A percentile compares a stretch with the other conserved stretches of the same genome.
Evolutionary conservation across 2,113 vertebrate genomes (phyloP).

Genomic region (Actenoides hombroni): DNA sequence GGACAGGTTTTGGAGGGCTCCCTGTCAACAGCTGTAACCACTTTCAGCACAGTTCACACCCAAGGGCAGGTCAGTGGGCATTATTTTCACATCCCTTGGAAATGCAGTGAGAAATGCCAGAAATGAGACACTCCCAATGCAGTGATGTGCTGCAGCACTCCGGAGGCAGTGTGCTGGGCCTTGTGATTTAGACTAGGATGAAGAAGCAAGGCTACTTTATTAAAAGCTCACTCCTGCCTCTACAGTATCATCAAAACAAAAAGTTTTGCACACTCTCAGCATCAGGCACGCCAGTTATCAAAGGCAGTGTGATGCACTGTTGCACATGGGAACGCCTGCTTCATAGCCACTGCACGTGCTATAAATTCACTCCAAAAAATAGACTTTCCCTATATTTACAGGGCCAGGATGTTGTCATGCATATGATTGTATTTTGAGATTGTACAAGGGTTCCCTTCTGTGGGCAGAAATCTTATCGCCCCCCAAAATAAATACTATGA

Average conservation of each 20-base stretch:
- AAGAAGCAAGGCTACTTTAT: not conserved
- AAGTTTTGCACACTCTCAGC: not conserved
- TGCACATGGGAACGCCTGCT: not conserved
- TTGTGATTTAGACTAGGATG: not conserved
- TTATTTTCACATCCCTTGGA: not conserved
- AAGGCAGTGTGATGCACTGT: accelerated
- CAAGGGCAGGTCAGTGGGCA: not conserved
- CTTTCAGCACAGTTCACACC: not conserved
- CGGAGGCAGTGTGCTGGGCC: not conserved
- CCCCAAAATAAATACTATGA: not conserved
- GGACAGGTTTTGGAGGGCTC: not conserved
- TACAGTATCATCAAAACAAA: not conserved
- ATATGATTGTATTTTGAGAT: not conserved
- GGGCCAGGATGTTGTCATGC: not conserved
- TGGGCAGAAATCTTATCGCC: not conserved
- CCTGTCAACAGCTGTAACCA: not conserved
- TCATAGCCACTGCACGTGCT: not conserved
- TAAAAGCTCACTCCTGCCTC: not conserved
- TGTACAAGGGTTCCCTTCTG: not conserved
- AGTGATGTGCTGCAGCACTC: not conserved
- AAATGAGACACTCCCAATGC: not conserved
- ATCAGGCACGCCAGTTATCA: not conserved
- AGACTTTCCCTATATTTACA: not conserved
- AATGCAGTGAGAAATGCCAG: not conserved
- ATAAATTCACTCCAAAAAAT: not conserved